phyloP scores from a whole-genome alignment of 2,888 invertebrate species.

The Mayetiola destructor region DNA sequence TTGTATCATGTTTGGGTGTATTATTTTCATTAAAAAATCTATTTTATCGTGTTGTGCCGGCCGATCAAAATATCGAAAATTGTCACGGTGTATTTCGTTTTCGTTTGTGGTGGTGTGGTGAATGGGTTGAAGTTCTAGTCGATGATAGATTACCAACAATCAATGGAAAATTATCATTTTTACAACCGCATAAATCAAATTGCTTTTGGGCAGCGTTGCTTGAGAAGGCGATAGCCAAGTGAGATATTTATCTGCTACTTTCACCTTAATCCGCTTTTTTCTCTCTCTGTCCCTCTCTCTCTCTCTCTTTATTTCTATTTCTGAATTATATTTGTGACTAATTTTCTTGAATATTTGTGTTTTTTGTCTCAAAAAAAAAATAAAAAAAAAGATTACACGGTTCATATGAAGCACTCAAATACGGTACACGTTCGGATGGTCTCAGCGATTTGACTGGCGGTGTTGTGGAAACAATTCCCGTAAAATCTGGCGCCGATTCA shows the following conservation, averaged over 20 bases:
- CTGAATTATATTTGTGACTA: background rate
- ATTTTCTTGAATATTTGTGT: background rate
- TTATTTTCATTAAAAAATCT: constrained; percentile 72
- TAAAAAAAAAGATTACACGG: constrained; percentile 61
- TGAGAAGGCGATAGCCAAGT: constrained; percentile 90
- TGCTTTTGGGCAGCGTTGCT: constrained; percentile 81
- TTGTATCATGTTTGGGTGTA: constrained; percentile 76
- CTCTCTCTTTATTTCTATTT: background rate
- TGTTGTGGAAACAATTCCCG: constrained; percentile 67
- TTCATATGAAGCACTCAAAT: constrained; percentile 84
- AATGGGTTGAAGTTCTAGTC: constrained; percentile 72
- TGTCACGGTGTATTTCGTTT: constrained; percentile 73
- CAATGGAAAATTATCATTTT: constrained; percentile 70
- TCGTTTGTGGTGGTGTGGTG: constrained; percentile 86
- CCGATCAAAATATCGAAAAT: constrained; percentile 66
- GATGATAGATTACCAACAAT: constrained; percentile 83
- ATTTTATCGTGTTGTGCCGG: constrained; percentile 81
- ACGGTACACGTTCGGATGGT: constrained; percentile 77
- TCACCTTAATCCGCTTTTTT: background rate
- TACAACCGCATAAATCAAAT: constrained; percentile 64
- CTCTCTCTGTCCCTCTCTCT: background rate
- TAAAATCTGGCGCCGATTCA: constrained; percentile 53
- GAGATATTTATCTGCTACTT: constrained; percentile 28
- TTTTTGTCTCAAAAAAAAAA: too few species aligned
- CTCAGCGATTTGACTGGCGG: constrained; percentile 80